Evolutionary conservation across 2,113 vertebrate genomes (phyloP).

Genomic region (Noctilio leporinus): DNA sequence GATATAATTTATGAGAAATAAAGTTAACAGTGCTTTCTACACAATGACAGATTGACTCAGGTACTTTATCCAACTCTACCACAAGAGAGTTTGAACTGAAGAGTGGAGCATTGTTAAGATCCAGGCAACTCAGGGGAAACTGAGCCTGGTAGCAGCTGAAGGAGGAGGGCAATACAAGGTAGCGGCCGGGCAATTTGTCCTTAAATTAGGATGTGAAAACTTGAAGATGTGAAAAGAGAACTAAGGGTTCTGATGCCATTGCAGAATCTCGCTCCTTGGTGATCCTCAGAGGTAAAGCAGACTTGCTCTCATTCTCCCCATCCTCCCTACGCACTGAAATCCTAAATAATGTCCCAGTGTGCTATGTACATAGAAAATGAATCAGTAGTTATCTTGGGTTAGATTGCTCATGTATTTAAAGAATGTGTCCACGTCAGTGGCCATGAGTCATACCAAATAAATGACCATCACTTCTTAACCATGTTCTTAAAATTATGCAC

Average conservation of each 20-base stretch:
- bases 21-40: background rate
- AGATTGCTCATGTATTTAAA: background rate
- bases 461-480: background rate
- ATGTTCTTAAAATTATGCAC: background rate
- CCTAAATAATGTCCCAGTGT: background rate
- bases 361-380: background rate
- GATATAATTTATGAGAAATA: background rate
- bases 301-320: background rate
- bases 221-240: background rate
- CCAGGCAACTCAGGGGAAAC: background rate
- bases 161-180: background rate
- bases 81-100: background rate
- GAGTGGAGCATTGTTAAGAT: background rate
- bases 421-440: background rate
- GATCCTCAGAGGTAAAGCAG: background rate
- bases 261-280: background rate
- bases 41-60: background rate
- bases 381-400: background rate
- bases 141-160: background rate
- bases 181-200: background rate
- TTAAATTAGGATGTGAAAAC: background rate
- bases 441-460: conserved; percentile 43
- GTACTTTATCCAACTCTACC: background rate
- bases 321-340: background rate
- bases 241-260: background rate